A percentile compares a stretch with the other conserved stretches of the same genome.
Evolutionary conservation across 1,140 invertebrate species (phyloP).

Genomic region (Brachionus sp.): DNA sequence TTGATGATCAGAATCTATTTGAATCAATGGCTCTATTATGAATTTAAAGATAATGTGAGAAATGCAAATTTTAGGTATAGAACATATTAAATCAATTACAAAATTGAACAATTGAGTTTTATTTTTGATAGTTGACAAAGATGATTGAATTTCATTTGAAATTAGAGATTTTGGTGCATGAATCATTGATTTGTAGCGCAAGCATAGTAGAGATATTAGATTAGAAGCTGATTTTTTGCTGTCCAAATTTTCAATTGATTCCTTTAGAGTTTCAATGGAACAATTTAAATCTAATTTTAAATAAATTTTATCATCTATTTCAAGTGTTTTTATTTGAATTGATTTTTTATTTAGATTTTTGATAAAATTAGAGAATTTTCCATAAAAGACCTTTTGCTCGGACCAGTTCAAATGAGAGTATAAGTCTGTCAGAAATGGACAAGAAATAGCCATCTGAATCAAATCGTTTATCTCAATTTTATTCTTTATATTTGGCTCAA

Average conservation of each 20-base stretch:
- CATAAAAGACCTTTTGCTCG: not conserved
- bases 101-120: not conserved
- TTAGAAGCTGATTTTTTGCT: not conserved
- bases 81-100: not conserved
- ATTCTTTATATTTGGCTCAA: not conserved
- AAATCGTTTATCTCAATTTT: not conserved
- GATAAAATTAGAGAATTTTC: not conserved
- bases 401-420: not conserved
- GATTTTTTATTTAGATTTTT: not conserved
- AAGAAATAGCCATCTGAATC: not conserved
- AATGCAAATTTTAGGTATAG: not conserved
- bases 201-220: not conserved
- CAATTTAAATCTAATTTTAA: not conserved
- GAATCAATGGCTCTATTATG: not conserved
- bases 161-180: not conserved
- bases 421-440: not conserved
- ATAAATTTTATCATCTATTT: not conserved
- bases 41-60: not conserved
- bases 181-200: not conserved
- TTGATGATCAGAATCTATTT: not conserved
- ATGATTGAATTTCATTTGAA: slow-evolving; percentile 27
- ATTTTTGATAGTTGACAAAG: not conserved
- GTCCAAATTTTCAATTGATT: not conserved
- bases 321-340: not conserved
- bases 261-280: not conserved